phyloP scores from a whole-genome alignment of 1,140 invertebrate species.

The Zaprionus tsacasi region DNA sequence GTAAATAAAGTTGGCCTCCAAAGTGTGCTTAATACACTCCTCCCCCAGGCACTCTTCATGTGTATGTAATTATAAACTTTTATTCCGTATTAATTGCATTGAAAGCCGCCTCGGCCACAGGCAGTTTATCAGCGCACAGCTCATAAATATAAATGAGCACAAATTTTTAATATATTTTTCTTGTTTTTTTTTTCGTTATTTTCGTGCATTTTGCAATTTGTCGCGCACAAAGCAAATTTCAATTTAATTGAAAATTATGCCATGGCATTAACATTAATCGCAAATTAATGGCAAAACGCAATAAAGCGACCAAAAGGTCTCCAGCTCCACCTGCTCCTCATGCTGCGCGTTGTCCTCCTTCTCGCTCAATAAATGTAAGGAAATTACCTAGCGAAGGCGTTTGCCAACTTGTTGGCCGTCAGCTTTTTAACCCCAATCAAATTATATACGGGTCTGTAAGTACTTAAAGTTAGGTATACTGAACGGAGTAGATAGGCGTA shows the following conservation, averaged over 20 bases:
- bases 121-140: constrained; percentile 64
- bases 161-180: constrained; percentile 34
- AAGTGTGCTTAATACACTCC: constrained; percentile 55
- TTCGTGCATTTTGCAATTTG: constrained; percentile 62
- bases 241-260: constrained; percentile 83
- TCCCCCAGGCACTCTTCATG: neutral
- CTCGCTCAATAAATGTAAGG: constrained; percentile 26
- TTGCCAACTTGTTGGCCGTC: constrained; percentile 44
- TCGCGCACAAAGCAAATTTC: constrained; percentile 80
- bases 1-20: constrained; percentile 38
- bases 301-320: constrained; percentile 16
- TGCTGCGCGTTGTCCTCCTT: neutral
- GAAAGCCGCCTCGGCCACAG: constrained; percentile 51
- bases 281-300: constrained; percentile 54
- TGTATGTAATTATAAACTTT: constrained; percentile 74
- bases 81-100: constrained; percentile 77
- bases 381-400: constrained; percentile 38
- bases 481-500: neutral
- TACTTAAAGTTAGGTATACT: neutral
- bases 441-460: constrained; percentile 13
- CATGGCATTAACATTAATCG: constrained; percentile 74
- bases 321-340: neutral
- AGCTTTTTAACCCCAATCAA: constrained; percentile 40
- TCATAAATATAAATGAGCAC: constrained; percentile 80
- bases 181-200: constrained; percentile 27